Evolutionary conservation across 2,797 vertebrate genomes (phyloP), one percentile per base, ranked within the genome.

Genomic region (Coendou prehensilis): DNA sequence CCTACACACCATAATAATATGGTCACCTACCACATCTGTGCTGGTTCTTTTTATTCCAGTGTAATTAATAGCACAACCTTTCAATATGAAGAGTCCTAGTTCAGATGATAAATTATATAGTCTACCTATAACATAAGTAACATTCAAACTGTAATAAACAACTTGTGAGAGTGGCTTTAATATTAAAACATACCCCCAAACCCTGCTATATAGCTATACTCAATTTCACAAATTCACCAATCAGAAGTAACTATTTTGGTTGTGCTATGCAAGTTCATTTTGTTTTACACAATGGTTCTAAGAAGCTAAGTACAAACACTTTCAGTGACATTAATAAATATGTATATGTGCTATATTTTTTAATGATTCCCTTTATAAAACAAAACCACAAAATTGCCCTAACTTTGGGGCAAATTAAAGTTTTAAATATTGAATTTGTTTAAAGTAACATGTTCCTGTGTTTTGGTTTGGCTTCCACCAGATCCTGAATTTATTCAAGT

Each of bases 41-140:
- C 81, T 82, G 69, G n/a, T 54, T 82, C 75, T 69, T 81, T 67
- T 92, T 87, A 87, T 33, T n/a, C 8, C 75, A 82, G 41, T 50
- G 33, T 67, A 93, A 76, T 6, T 85, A 61, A 79, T 3, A 75
- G n/a, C 26, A 71, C 45, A 89, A 61, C 4, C 37, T 61, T 80
- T 91, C 63, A 59, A 87, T 52, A 56, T 41, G 2, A 23, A 30
- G 33, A 69, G 30, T 67, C 33, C 30, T 56, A 37, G 30, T 78
- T 78, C 69, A 85, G 54, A 79, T 52, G 85, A 81, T 67, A 75
- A 89, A 78, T 61, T 37, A 87, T 56, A 63, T 63, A 41, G 61
- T 50, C 30, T 84, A 14, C 18, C 9, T 64, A 50, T 9, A 30
- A n/a, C 5, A 13, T 69, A 41, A 9, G 61, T 47, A 94, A 73